These are phyloP conservation scores for Bellardia pandia DNA, from an alignment of 2,888 invertebrate species.

Conservation along the genomic window DNA sequence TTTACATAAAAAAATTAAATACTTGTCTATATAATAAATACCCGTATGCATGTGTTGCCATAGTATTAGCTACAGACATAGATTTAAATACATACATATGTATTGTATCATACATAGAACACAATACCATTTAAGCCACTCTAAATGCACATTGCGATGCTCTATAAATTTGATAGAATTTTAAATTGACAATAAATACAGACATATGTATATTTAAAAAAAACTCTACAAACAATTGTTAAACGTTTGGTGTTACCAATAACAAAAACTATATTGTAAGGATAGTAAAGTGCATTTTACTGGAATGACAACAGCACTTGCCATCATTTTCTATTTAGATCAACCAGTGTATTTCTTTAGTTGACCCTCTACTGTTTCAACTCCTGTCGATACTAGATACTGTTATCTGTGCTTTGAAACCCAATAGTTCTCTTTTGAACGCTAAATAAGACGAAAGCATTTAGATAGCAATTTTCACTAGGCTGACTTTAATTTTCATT, in stretches of 20 bases:
- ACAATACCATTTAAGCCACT: conserved; percentile 56
- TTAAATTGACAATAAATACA: conserved; percentile 64
- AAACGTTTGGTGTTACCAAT: conserved; percentile 8
- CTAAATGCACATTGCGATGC: conserved; percentile 68
- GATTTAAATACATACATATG: too few relatives aligned
- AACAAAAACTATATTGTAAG: background rate
- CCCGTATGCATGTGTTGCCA: conserved; percentile 11
- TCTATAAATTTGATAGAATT: conserved; percentile 74
- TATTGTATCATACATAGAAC: background rate
- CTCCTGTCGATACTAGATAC: too few relatives aligned
- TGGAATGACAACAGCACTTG: background rate
- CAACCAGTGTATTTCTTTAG: background rate
- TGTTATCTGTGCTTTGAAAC: too few relatives aligned
- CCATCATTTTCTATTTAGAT: background rate
- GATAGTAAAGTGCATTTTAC: background rate
- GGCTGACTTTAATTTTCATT: too few relatives aligned
- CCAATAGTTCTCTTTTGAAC: too few relatives aligned
- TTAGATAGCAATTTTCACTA: too few relatives aligned
- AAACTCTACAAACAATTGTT: conserved; percentile 6
- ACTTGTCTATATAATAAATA: background rate
- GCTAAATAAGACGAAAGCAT: too few relatives aligned
- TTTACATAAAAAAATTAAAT: background rate
- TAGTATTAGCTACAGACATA: background rate
- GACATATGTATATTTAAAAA: conserved; percentile 22
- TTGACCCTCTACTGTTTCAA: too few relatives aligned